Conservation (phyloP, 2,888 invertebrate species). For the Agrypnus murinus region DNA sequence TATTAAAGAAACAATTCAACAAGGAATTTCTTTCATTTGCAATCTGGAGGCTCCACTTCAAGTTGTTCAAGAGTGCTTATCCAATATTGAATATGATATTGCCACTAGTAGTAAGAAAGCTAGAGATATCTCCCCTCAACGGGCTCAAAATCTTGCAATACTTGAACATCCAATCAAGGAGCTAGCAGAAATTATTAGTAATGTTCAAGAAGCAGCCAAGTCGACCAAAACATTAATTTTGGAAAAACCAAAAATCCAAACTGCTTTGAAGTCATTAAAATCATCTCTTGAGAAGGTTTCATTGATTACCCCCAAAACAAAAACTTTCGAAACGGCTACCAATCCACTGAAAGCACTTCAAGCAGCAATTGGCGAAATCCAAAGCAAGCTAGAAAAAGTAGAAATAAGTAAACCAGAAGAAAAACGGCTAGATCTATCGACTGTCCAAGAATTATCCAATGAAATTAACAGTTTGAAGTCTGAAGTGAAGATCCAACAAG, state of each 20-base stretch:
- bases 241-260: conserved; percentile 7
- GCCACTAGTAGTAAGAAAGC: not conserved
- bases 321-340: conserved; percentile 21
- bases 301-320: not conserved
- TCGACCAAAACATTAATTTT: conserved; percentile 40
- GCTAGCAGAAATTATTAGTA: not conserved
- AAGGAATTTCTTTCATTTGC: conserved; percentile 8
- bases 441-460: conserved; percentile 12
- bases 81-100: not conserved
- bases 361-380: conserved; percentile 11
- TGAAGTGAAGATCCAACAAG: conserved; percentile 1
- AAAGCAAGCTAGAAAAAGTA: conserved; percentile 4
- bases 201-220: not conserved
- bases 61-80: conserved; percentile 16
- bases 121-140: not conserved
- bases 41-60: conserved; percentile 11
- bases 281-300: conserved; percentile 7
- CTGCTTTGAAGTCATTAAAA: conserved; percentile 24
- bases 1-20: not conserved
- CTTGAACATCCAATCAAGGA: conserved; percentile 23
- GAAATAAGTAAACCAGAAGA: not conserved
- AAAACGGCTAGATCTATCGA: not conserved
- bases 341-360: conserved; percentile 28
- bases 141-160: not conserved
- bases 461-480: conserved; percentile 6